Percentiles rank a stretch among this genome's conserved stretches.
These are phyloP conservation scores for Meandrusa payeni DNA, from an alignment of 2,888 invertebrate genomes.

Conservation along the genomic window DNA sequence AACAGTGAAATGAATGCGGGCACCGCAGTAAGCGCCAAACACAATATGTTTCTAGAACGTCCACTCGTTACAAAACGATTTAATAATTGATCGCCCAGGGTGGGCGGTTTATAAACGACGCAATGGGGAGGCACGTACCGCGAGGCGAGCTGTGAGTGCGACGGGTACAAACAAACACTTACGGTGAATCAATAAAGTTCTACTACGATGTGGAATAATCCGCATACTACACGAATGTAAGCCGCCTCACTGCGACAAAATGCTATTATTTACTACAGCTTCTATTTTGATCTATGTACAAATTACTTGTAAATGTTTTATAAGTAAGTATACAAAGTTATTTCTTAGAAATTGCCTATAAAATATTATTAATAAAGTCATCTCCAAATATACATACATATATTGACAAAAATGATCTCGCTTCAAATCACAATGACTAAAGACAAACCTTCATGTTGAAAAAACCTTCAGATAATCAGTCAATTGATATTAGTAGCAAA, in stretches of 20 bases:
- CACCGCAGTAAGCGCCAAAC: conserved; percentile 37
- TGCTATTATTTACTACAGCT: too few relatives aligned
- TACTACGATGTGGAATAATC: conserved; percentile 14
- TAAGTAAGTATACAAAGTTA: neutral
- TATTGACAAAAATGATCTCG: too few relatives aligned
- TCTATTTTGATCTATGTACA: too few relatives aligned
- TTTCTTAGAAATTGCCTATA: too few relatives aligned
- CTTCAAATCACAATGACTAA: too few relatives aligned
- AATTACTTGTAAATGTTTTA: too few relatives aligned
- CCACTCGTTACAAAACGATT: conserved; percentile 35
- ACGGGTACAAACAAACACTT: conserved; percentile 40
- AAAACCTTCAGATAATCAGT: too few relatives aligned
- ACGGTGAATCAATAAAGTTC: conserved; percentile 44
- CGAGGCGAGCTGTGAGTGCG: conserved; percentile 33
- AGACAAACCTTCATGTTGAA: too few relatives aligned
- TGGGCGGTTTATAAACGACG: conserved; percentile 36
- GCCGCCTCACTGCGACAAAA: too few relatives aligned
- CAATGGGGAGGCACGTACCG: conserved; percentile 18
- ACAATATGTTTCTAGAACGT: conserved; percentile 56
- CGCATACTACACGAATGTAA: neutral
- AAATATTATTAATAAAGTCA: too few relatives aligned
- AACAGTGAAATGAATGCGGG: conserved; percentile 32
- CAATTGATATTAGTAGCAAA: too few relatives aligned
- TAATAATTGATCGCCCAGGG: conserved; percentile 57
- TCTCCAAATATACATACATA: too few relatives aligned